Conservation (phyloP, 2,888 invertebrate genomes). For the Apotomis turbidana region DNA sequence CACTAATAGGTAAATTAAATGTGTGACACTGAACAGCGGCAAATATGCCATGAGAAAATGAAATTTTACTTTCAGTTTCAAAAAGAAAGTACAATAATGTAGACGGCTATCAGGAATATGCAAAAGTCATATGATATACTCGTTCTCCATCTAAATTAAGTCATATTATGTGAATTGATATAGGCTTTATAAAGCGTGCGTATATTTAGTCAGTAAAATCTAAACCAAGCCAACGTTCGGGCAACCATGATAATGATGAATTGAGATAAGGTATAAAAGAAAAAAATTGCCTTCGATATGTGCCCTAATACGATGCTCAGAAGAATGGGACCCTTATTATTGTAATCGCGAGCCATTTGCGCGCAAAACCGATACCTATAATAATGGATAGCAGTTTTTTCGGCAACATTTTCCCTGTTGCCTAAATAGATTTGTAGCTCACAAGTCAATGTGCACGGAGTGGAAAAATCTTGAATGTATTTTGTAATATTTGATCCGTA, state of each 20-base stretch:
- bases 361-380: conserved; percentile 29
- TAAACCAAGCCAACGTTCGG: conserved; percentile 7
- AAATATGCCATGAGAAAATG: too few relatives aligned
- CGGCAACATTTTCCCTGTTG: conserved; percentile 1
- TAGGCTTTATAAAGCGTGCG: too few relatives aligned
- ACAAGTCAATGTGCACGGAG: background rate
- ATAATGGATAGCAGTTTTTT: conserved; percentile 11
- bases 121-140: too few relatives aligned
- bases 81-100: too few relatives aligned
- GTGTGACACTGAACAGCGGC: too few relatives aligned
- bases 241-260: conserved; percentile 25
- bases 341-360: conserved; percentile 31
- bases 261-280: conserved; percentile 28
- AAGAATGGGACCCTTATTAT: conserved; percentile 36
- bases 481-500: too few relatives aligned
- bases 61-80: too few relatives aligned
- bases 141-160: too few relatives aligned
- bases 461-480: background rate
- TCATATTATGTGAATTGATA: too few relatives aligned
- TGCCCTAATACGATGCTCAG: conserved; percentile 28
- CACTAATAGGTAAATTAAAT: too few relatives aligned
- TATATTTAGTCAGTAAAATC: conserved; percentile 2
- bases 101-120: too few relatives aligned
- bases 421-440: background rate
- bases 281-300: conserved; percentile 23